Conservation (phyloP, 2,113 vertebrate species). For the Platichthys flesus region DNA sequence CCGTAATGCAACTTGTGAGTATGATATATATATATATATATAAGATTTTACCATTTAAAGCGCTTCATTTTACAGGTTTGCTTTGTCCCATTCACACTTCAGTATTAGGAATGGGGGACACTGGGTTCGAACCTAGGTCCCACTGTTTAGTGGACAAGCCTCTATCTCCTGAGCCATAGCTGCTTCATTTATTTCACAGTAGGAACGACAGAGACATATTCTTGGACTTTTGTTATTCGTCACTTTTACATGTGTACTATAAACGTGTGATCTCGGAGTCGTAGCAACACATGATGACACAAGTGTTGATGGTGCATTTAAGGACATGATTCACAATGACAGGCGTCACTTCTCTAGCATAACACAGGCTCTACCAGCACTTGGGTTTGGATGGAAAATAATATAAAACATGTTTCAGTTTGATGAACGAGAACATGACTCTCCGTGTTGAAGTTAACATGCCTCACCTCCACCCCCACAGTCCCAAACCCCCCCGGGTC, state of each 20-base stretch:
- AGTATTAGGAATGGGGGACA: too few relatives aligned
- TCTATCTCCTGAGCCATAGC: too few relatives aligned
- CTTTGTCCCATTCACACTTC: too few relatives aligned
- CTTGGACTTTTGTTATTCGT: too few relatives aligned
- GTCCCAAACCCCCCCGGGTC: constrained; percentile 74
- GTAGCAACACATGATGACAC: background rate
- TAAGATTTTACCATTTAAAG: too few relatives aligned
- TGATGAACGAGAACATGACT: background rate
- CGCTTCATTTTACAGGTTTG: too few relatives aligned
- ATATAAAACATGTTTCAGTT: background rate
- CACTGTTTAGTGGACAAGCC: too few relatives aligned
- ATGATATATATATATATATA: background rate
- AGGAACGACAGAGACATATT: too few relatives aligned
- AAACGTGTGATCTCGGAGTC: background rate
- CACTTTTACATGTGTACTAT: too few relatives aligned
- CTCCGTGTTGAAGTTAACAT: background rate
- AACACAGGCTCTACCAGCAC: background rate
- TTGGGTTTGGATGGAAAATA: background rate
- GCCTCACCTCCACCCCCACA: constrained; percentile 14
- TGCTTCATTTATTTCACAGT: too few relatives aligned
- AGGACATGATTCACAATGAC: background rate
- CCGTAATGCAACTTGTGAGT: constrained; percentile 78
- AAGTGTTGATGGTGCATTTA: background rate
- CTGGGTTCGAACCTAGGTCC: too few relatives aligned
- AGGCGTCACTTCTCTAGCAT: background rate